Evolutionary conservation across 2,888 invertebrate genomes (phyloP).

Genomic region (Coelopa pilipes): DNA sequence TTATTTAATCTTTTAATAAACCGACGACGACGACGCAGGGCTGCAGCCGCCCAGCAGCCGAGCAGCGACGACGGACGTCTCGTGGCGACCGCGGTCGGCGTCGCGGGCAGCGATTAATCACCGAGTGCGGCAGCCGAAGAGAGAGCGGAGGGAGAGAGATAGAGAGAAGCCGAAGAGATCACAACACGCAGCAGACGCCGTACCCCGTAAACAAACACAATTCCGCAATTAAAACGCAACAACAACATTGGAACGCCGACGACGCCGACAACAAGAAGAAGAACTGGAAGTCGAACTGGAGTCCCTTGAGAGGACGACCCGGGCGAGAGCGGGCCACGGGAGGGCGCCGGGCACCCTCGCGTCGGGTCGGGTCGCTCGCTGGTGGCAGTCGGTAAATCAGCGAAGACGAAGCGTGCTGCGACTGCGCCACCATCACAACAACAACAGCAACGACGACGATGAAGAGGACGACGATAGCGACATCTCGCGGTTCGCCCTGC

Average conservation of each 20-base stretch:
- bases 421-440: slow-evolving; percentile 1
- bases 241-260: not conserved
- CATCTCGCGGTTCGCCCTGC: slow-evolving; percentile 3
- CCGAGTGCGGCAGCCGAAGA: not conserved
- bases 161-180: not conserved
- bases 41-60: too few relatives aligned
- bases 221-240: slow-evolving; percentile 31
- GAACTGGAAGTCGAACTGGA: not conserved
- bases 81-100: too few relatives aligned
- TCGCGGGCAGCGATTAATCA: slow-evolving; percentile 30
- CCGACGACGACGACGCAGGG: not conserved
- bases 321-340: not conserved
- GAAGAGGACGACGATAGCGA: not conserved
- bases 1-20: slow-evolving; percentile 36
- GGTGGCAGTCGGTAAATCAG: slow-evolving; percentile 5
- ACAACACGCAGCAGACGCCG: not conserved
- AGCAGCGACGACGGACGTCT: not conserved
- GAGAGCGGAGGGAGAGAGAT: too few relatives aligned
- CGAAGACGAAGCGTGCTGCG: slow-evolving; percentile 13
- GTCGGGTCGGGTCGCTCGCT: not conserved
- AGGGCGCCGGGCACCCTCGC: not conserved
- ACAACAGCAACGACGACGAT: not conserved
- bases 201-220: slow-evolving; percentile 4
- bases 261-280: too few relatives aligned
- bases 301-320: not conserved